Evolutionary conservation across 2,888 invertebrate genomes (phyloP), one percentile per base, ranked within the genome.

Genomic region (Bhutanitis thaidina): DNA sequence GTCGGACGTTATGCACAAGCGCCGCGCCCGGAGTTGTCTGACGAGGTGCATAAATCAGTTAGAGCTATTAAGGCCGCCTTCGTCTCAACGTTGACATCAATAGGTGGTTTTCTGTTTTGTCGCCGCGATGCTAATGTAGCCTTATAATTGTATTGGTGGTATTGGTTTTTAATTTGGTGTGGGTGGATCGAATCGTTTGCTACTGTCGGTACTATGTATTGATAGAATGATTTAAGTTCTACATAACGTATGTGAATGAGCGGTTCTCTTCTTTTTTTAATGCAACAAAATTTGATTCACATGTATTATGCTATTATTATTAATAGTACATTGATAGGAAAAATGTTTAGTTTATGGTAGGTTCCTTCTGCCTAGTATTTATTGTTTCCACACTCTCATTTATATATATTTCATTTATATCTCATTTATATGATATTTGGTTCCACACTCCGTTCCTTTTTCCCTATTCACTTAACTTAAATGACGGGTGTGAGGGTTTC

Each of bases 121-220:
- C 38, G 44, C 12, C 44, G 44, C 36, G 12, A 49, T 53, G 57
- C 53, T 56, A 52, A 52, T 52, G 49, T 59, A 52, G 58, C 55
- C 9, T 60, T 58, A 61, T 58, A 71, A 77, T 76, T 66, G 72
- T 71, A 77, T 75, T 65, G 69, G 60, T 76, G 65, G 72, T 71
- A 77, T 75, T 65, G 69, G 60, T 65, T 67, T 66, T 71, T 77
- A 73, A 80, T 78, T 76, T 67, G 54, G 65, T 66, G 85, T 83
- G 69, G 84, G 81, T 55, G 71, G n/a, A 43, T 51, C 56, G 68
- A 68, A 73, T 67, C 59, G 60, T 70, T 67, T 67, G 69, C 73
- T 66, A 65, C 72, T 78, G 79, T 77, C 78, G 80, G 78, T 78
- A 59, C 62, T 52, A 59, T 59, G 63, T 46, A 52, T 43, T 30